These are phyloP conservation scores for Champsocephalus esox DNA, from an alignment of 2,797 vertebrate genomes.

Conservation along the genomic window DNA sequence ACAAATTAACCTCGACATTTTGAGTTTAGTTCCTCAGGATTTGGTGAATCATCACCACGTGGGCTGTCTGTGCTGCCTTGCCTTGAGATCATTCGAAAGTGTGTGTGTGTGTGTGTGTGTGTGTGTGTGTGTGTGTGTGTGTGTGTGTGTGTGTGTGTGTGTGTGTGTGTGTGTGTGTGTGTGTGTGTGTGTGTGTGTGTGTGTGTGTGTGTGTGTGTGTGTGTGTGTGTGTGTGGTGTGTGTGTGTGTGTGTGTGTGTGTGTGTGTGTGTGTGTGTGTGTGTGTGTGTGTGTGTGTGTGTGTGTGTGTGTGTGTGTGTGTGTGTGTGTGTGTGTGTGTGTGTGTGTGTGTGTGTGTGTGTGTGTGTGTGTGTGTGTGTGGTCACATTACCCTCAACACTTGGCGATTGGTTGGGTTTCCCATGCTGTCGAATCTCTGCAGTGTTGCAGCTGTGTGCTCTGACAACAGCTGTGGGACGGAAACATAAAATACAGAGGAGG, in stretches of 20 bases:
- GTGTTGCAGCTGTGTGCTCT: slow-evolving; percentile 66
- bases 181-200: slow-evolving; percentile 24
- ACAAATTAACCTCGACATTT: slow-evolving; percentile 66
- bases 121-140: slow-evolving; percentile 15
- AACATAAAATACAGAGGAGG: slow-evolving; percentile 39
- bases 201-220: neutral
- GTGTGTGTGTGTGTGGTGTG: slow-evolving; percentile 9
- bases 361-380: slow-evolving; percentile 25
- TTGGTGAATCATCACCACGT: slow-evolving; percentile 65
- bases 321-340: slow-evolving; percentile 9
- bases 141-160: slow-evolving; percentile 8
- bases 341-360: neutral
- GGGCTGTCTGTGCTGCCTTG: slow-evolving; percentile 19
- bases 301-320: slow-evolving; percentile 3
- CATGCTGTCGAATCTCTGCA: slow-evolving; percentile 49
- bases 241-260: neutral
- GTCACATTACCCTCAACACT: slow-evolving; percentile 54
- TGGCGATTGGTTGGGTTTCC: slow-evolving; percentile 49
- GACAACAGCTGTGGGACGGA: slow-evolving; percentile 69
- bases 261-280: slow-evolving; percentile 16
- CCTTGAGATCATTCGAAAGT: slow-evolving; percentile 18
- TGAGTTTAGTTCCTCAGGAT: slow-evolving; percentile 68
- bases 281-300: neutral
- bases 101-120: neutral
- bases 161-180: neutral